These are phyloP conservation scores for Koerneria pararmatus DNA, from an alignment of 2,888 invertebrate genomes.

Conservation along the genomic window DNA sequence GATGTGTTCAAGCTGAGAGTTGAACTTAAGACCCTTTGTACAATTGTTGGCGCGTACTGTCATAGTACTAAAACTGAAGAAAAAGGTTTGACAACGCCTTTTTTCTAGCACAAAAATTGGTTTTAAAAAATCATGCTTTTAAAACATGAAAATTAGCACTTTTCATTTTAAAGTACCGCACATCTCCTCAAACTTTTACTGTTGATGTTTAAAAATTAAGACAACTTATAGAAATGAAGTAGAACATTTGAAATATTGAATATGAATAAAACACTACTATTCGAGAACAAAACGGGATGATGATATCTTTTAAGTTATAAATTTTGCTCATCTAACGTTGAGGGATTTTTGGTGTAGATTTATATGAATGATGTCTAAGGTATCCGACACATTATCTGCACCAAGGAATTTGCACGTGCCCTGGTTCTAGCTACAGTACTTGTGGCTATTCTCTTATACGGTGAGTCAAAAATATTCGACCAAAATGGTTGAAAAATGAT, in stretches of 20 bases:
- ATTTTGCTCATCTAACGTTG: not conserved
- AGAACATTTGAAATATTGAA: too few species aligned
- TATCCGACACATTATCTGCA: slow-evolving; percentile 46
- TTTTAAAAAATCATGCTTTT: too few species aligned
- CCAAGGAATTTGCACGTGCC: slow-evolving; percentile 46
- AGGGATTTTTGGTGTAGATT: not conserved
- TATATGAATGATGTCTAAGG: slow-evolving; percentile 28
- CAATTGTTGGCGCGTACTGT: too few species aligned
- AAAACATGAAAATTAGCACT: too few species aligned
- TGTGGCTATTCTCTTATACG: slow-evolving; percentile 12
- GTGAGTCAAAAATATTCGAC: slow-evolving; percentile 2
- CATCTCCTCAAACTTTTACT: too few species aligned
- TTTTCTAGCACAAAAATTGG: not conserved
- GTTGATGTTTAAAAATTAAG: too few species aligned
- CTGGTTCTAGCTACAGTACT: slow-evolving; percentile 44
- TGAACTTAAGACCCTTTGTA: too few species aligned
- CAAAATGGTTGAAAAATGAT: not conserved
- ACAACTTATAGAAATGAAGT: too few species aligned
- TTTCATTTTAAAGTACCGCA: too few species aligned
- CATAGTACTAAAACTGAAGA: too few species aligned
- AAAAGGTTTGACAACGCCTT: not conserved
- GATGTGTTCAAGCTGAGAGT: too few species aligned
- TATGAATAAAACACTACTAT: too few species aligned
- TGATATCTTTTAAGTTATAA: not conserved
- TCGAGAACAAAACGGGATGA: not conserved